Conservation (phyloP, 1,140 invertebrate species). For the Goniozus legneri region DNA sequence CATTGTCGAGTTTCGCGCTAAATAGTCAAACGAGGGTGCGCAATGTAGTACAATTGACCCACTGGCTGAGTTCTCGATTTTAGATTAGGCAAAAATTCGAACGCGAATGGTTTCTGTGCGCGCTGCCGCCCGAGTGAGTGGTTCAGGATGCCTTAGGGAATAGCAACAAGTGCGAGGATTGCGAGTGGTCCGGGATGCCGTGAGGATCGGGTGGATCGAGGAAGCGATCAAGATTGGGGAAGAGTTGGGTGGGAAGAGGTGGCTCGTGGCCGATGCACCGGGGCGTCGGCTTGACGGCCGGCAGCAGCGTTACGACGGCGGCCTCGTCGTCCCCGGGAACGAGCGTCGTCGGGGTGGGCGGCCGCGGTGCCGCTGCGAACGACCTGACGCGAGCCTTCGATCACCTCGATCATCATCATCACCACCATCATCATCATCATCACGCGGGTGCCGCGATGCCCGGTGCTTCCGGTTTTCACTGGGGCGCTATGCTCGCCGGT, state of each 20-base stretch:
- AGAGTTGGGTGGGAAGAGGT: slow-evolving; percentile 24
- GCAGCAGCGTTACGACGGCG: slow-evolving; percentile 20
- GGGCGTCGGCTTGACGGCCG: slow-evolving; percentile 44
- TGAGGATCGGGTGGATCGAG: too few relatives aligned
- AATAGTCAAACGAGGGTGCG: too few relatives aligned
- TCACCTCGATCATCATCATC: slow-evolving; percentile 44
- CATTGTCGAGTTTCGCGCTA: too few relatives aligned
- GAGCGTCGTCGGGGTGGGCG: slow-evolving; percentile 22
- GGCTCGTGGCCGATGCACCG: slow-evolving; percentile 57
- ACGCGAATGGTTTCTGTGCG: too few relatives aligned
- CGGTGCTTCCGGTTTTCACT: slow-evolving; percentile 44
- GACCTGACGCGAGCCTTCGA: slow-evolving; percentile 55
- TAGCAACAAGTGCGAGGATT: slow-evolving; percentile 9
- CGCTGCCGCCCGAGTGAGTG: slow-evolving; percentile 6
- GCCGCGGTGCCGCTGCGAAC: slow-evolving; percentile 59
- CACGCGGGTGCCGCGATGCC: slow-evolving; percentile 46
- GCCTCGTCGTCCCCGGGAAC: slow-evolving; percentile 31
- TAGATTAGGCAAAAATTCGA: too few relatives aligned
- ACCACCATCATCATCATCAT: slow-evolving; percentile 39
- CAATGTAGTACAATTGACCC: too few relatives aligned
- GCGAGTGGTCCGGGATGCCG: slow-evolving; percentile 1
- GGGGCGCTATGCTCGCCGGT: slow-evolving; percentile 50
- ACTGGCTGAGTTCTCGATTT: too few relatives aligned
- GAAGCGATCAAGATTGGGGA: slow-evolving; percentile 3
- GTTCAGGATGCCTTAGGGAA: slow-evolving; percentile 9